A percentile compares a stretch with the other conserved stretches of the same genome.
These are phyloP conservation scores for Propithecus deckenii DNA, from an alignment of 2,797 vertebrate species.

Conservation along the genomic window DNA sequence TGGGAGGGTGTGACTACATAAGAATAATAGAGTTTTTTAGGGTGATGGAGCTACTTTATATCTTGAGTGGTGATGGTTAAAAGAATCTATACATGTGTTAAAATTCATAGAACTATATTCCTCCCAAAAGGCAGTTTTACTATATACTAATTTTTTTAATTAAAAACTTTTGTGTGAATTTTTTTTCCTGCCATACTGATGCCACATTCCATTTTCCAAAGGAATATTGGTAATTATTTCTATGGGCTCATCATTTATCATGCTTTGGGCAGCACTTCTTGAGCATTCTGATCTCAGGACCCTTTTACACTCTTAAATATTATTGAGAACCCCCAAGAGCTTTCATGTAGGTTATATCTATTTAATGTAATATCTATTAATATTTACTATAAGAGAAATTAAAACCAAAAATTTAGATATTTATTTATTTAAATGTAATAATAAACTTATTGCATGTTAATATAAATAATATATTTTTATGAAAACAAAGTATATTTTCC, in stretches of 20 bases:
- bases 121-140: not conserved
- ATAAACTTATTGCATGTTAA: not conserved
- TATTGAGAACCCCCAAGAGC: not conserved
- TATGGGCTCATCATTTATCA: not conserved
- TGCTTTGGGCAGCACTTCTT: not conserved
- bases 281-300: not conserved
- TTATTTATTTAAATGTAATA: not conserved
- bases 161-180: not conserved
- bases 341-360: not conserved
- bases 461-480: constrained; percentile 9
- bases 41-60: not conserved
- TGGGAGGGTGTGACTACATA: not conserved
- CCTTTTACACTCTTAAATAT: not conserved
- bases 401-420: not conserved
- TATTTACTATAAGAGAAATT: not conserved
- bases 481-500: not conserved
- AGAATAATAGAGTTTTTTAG: not conserved
- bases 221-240: not conserved
- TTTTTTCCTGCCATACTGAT: not conserved
- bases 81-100: not conserved
- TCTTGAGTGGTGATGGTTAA: not conserved
- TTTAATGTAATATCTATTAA: not conserved
- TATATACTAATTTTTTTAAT: not conserved
- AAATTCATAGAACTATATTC: not conserved
- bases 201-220: not conserved